Conservation (phyloP, 2,797 vertebrate genomes). For the Melanotaenia boesemani region DNA sequence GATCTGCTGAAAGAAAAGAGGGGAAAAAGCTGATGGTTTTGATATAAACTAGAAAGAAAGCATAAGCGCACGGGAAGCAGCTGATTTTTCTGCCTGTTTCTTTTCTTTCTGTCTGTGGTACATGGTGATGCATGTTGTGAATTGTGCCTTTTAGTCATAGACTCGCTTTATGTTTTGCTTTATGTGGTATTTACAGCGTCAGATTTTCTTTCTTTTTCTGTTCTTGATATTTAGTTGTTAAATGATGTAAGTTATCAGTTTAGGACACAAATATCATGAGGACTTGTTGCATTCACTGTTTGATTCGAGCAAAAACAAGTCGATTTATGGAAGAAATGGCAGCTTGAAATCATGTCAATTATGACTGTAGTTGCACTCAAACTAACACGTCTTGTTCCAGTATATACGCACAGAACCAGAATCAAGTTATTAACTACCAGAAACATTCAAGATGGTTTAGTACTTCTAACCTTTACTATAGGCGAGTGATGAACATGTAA, state of each 20-base stretch:
- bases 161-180: slow-evolving; percentile 19
- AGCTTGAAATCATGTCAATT: background rate
- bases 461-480: too few relatives aligned
- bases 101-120: too few relatives aligned
- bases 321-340: background rate
- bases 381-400: too few relatives aligned
- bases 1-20: slow-evolving; percentile 28
- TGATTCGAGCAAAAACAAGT: background rate
- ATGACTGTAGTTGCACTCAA: too few relatives aligned
- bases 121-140: too few relatives aligned
- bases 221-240: background rate
- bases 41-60: slow-evolving; percentile 18
- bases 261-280: background rate
- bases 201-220: background rate
- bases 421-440: too few relatives aligned
- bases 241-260: background rate
- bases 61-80: background rate
- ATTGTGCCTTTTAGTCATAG: too few relatives aligned
- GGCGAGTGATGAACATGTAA: too few relatives aligned
- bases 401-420: too few relatives aligned
- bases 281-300: background rate
- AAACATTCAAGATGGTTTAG: too few relatives aligned
- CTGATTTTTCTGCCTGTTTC: slow-evolving; percentile 6
- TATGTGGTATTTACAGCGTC: slow-evolving; percentile 12
- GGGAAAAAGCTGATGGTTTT: slow-evolving; percentile 13